Percentiles rank a stretch among this genome's conserved stretches.
phyloP scores from a whole-genome alignment of 1,140 invertebrate genomes.

The Pseudomyrmex sp. region DNA sequence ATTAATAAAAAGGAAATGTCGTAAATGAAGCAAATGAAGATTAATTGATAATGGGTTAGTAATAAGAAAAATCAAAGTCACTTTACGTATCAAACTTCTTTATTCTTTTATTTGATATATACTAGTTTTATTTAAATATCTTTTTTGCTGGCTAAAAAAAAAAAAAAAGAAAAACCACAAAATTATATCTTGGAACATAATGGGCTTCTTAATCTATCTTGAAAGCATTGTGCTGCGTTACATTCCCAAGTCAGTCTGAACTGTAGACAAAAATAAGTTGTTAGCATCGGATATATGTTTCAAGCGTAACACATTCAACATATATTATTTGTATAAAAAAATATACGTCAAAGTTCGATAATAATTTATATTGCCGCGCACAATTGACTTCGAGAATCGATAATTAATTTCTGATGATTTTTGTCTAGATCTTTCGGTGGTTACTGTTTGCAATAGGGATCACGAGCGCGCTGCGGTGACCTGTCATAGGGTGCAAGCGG shows the following conservation, averaged over 20 bases:
- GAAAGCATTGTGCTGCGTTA: slow-evolving; percentile 33
- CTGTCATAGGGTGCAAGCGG: slow-evolving; percentile 64
- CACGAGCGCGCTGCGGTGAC: slow-evolving; percentile 53
- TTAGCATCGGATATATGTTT: not conserved
- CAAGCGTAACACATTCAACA: slow-evolving; percentile 9
- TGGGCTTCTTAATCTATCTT: slow-evolving; percentile 21
- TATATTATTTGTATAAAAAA: not conserved
- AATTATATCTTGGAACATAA: slow-evolving; percentile 29
- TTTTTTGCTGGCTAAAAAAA: not conserved
- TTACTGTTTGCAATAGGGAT: slow-evolving; percentile 71
- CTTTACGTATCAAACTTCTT: not conserved
- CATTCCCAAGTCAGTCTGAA: slow-evolving; percentile 16
- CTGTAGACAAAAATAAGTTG: slow-evolving; percentile 5
- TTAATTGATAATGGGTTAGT: not conserved
- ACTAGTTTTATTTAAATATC: slow-evolving; percentile 37
- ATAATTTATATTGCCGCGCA: not conserved
- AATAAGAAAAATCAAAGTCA: not conserved
- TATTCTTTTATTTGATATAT: slow-evolving; percentile 46
- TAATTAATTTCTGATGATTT: slow-evolving; percentile 77
- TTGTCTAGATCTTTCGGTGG: slow-evolving; percentile 39
- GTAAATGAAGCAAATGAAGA: not conserved
- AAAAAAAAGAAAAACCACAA: not conserved
- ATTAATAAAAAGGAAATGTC: not conserved
- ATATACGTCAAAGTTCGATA: not conserved
- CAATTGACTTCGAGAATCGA: slow-evolving; percentile 55